Percentiles rank a stretch among this genome's conserved stretches.
Evolutionary conservation across 2,113 vertebrate genomes (phyloP).

Genomic region (Mustela lutreola): DNA sequence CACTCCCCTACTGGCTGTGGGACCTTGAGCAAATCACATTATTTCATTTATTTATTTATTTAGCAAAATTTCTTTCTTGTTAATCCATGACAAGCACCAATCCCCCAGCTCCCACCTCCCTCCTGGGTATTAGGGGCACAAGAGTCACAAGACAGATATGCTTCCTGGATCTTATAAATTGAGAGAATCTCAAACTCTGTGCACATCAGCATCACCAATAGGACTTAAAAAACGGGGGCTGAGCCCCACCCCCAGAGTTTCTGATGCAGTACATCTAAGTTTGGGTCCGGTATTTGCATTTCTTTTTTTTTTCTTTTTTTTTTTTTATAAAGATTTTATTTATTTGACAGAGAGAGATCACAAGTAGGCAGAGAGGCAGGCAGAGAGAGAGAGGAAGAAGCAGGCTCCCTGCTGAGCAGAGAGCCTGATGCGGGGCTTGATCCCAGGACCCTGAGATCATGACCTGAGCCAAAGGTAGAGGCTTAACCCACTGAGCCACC

Average conservation of each 20-base stretch:
- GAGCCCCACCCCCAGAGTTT: background rate
- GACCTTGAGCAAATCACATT: background rate
- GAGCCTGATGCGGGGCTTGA: too few relatives aligned
- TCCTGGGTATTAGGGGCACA: background rate
- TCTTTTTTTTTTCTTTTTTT: too few relatives aligned
- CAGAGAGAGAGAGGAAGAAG: too few relatives aligned
- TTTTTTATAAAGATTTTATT: too few relatives aligned
- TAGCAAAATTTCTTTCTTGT: background rate
- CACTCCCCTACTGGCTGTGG: background rate
- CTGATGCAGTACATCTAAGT: background rate
- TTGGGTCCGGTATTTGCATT: background rate
- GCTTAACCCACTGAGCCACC: too few relatives aligned
- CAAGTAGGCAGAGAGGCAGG: too few relatives aligned
- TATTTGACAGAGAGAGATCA: too few relatives aligned
- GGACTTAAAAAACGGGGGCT: background rate
- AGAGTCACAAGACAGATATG: background rate
- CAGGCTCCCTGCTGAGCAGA: too few relatives aligned
- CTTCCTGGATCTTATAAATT: background rate
- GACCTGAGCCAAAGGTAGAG: too few relatives aligned
- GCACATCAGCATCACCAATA: background rate
- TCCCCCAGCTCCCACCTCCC: background rate
- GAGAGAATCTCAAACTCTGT: background rate
- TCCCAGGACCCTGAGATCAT: too few relatives aligned
- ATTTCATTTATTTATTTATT: background rate
- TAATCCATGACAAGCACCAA: background rate